phyloP scores from a whole-genome alignment of 2,888 invertebrate species.

The Petrophora chlorosata region DNA sequence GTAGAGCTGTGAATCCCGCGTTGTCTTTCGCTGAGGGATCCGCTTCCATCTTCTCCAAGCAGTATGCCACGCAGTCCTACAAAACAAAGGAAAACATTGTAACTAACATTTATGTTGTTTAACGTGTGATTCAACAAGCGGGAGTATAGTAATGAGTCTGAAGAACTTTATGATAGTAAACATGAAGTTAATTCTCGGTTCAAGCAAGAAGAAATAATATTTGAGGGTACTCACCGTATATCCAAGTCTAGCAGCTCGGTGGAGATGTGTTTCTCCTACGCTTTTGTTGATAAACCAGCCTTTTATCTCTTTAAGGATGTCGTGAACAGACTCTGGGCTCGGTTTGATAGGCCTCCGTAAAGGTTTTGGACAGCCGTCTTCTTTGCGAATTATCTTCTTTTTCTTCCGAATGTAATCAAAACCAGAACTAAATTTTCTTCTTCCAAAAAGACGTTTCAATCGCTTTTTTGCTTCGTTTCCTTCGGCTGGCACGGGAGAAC shows the following conservation, averaged over 20 bases:
- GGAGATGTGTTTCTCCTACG: conserved; percentile 95
- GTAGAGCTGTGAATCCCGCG: conserved; percentile 96
- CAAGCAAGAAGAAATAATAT: no score
- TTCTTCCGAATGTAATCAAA: conserved; percentile 96
- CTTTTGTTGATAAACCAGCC: conserved; percentile 97
- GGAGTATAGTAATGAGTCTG: not conserved
- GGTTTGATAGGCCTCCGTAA: conserved; percentile 79
- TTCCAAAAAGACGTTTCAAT: conserved; percentile 86
- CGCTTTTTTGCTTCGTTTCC: conserved; percentile 71
- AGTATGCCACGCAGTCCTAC: conserved; percentile 95
- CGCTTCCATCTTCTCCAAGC: conserved; percentile 92
- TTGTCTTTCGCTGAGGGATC: conserved; percentile 95
- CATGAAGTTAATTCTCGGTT: no score
- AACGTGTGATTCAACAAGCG: not conserved
- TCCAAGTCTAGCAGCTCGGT: conserved; percentile 95
- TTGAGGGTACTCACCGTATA: conserved; percentile 87
- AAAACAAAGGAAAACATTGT: conserved; percentile 32
- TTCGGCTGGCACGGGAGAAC: conserved; percentile 57
- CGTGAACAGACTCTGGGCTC: conserved; percentile 87
- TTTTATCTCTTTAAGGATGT: conserved; percentile 93
- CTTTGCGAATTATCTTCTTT: conserved; percentile 88
- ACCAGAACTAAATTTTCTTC: conserved; percentile 91
- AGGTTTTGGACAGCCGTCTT: conserved; percentile 74
- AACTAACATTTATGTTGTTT: no score
- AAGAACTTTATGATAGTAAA: no score